Conservation (phyloP, 1,140 invertebrate genomes). For the Drosophila sp. region DNA sequence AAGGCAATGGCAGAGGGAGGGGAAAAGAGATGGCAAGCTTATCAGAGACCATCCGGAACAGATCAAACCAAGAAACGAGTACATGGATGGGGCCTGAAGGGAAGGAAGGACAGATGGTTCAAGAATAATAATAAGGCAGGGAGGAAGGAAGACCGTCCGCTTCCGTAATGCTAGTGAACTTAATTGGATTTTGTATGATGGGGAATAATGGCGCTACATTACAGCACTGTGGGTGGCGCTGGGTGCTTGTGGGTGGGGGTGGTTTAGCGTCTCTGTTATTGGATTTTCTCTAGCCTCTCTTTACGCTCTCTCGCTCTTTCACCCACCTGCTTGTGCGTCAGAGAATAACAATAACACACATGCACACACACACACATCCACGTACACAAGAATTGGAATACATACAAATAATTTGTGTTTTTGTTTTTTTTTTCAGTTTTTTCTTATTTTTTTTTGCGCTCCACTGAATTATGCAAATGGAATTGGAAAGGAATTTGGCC, state of each 20-base stretch:
- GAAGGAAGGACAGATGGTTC: slow-evolving; percentile 23
- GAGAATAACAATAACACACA: slow-evolving; percentile 77
- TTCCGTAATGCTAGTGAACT: slow-evolving; percentile 54
- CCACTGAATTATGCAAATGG: slow-evolving; percentile 65
- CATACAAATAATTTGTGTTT: slow-evolving; percentile 30
- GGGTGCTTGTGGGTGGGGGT: slow-evolving; percentile 18
- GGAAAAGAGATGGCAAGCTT: slow-evolving; percentile 9
- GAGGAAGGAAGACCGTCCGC: slow-evolving; percentile 23
- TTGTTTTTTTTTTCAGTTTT: slow-evolving; percentile 59
- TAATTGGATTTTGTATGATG: slow-evolving; percentile 68
- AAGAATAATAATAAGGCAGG: slow-evolving; percentile 11
- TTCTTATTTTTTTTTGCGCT: slow-evolving; percentile 51
- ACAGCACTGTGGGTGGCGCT: slow-evolving; percentile 30
- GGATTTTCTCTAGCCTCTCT: slow-evolving; percentile 50
- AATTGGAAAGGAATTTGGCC: slow-evolving; percentile 22
- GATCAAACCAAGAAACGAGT: neutral
- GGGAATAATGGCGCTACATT: slow-evolving; percentile 52
- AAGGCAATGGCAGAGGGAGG: slow-evolving; percentile 29
- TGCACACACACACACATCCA: slow-evolving; percentile 32
- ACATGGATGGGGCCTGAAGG: neutral
- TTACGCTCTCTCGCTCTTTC: slow-evolving; percentile 29
- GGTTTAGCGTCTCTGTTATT: slow-evolving; percentile 51
- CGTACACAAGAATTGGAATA: slow-evolving; percentile 22
- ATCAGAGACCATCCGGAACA: slow-evolving; percentile 3
- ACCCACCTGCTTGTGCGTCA: slow-evolving; percentile 74